Evolutionary conservation across 2,113 vertebrate genomes (phyloP).

Genomic region (Siphamia tubifer): DNA sequence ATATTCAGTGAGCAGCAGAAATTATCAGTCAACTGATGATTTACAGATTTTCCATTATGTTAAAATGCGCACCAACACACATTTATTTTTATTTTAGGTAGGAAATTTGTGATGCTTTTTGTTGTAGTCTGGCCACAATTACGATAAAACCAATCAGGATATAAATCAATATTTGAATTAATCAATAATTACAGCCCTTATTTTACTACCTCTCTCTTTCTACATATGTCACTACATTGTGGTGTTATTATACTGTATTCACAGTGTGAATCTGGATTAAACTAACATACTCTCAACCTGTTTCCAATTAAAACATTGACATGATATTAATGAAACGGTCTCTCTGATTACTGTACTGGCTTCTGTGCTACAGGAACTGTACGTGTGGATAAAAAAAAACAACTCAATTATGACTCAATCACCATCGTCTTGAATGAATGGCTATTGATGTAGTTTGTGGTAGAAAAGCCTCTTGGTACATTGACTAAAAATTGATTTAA

Average conservation of each 20-base stretch:
- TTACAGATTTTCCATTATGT: too few relatives aligned
- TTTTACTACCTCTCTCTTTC: neutral
- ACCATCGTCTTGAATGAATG: neutral
- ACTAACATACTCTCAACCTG: neutral
- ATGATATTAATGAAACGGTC: neutral
- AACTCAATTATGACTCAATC: conserved; percentile 25
- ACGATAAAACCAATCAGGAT: too few relatives aligned
- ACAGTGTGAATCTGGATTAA: too few relatives aligned
- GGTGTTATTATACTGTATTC: neutral
- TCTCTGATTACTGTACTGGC: neutral
- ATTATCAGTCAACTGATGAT: too few relatives aligned
- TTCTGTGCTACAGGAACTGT: too few relatives aligned
- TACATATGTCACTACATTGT: neutral
- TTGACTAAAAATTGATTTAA: conserved; percentile 61
- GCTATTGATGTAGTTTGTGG: conserved; percentile 37
- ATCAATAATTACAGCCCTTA: too few relatives aligned
- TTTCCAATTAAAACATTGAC: neutral
- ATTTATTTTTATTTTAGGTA: too few relatives aligned
- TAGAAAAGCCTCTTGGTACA: conserved; percentile 26
- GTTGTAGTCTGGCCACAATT: too few relatives aligned
- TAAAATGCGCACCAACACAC: too few relatives aligned
- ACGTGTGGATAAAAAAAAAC: conserved; percentile 20
- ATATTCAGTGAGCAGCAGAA: too few relatives aligned
- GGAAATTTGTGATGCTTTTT: too few relatives aligned
- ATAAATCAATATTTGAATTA: too few relatives aligned